A percentile compares a stretch with the other conserved stretches of the same genome.
Conservation (phyloP, 1,140 invertebrate species). For the Drosophila novamexicana region DNA sequence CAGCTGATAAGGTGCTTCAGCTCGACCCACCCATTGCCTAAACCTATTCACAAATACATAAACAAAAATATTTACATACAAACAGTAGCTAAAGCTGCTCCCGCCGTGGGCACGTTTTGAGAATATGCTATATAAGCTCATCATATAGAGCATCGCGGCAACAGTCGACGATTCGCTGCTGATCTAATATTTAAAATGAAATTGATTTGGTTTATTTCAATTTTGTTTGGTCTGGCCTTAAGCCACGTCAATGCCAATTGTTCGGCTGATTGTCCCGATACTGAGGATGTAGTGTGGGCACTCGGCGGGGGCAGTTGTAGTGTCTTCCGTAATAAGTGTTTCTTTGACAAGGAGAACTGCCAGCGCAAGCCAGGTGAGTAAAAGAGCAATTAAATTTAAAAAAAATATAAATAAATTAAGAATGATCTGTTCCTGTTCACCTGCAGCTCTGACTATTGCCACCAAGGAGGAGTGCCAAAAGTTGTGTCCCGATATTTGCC, state of each 20-base stretch:
- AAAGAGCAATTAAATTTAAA: not conserved
- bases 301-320: slow-evolving; percentile 32
- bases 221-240: slow-evolving; percentile 38
- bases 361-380: slow-evolving; percentile 43
- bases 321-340: slow-evolving; percentile 66
- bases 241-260: slow-evolving; percentile 49
- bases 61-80: slow-evolving; percentile 2
- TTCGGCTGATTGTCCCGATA: slow-evolving; percentile 54
- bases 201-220: slow-evolving; percentile 10
- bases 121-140: slow-evolving; percentile 21
- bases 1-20: slow-evolving; percentile 2
- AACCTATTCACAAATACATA: not conserved
- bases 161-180: slow-evolving; percentile 7
- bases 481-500: slow-evolving; percentile 20
- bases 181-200: slow-evolving; percentile 44
- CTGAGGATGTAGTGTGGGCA: slow-evolving; percentile 65
- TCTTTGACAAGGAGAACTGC: slow-evolving; percentile 59
- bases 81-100: no score
- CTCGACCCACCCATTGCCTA: not conserved
- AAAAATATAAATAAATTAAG: not conserved
- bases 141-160: not conserved
- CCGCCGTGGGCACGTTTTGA: not conserved
- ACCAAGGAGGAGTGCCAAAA: slow-evolving; percentile 62
- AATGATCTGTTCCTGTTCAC: no score
- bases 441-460: slow-evolving; percentile 36